These are phyloP conservation scores for Eclectus roratus DNA, from an alignment of 2,113 vertebrate genomes.

Conservation along the genomic window DNA sequence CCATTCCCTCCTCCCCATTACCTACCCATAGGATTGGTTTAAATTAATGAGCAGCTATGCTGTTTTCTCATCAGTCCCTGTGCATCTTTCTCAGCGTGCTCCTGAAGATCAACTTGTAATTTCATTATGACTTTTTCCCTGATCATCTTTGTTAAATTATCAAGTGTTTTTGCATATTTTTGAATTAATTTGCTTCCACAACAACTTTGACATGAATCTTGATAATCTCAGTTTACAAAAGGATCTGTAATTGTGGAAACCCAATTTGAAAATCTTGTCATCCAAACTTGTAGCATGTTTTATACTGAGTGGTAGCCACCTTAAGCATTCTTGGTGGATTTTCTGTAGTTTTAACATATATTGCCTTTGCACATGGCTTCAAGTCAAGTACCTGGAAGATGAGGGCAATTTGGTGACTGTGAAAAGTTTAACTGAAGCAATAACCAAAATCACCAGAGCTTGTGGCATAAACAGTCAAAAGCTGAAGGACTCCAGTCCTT, in stretches of 20 bases:
- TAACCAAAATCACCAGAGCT: not conserved
- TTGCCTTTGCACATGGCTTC: not conserved
- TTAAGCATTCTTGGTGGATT: not conserved
- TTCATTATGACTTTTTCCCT: not conserved
- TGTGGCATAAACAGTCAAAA: not conserved
- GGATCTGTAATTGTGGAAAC: not conserved
- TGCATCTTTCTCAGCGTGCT: not conserved
- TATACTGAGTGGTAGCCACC: not conserved
- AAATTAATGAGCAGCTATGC: not conserved
- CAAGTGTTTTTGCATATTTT: not conserved
- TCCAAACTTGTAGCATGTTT: not conserved
- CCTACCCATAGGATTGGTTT: not conserved
- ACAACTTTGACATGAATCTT: not conserved
- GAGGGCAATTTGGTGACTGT: accelerated
- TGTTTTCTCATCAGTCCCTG: not conserved
- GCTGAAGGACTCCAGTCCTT: not conserved
- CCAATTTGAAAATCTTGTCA: not conserved
- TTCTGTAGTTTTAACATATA: not conserved
- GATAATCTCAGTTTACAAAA: not conserved
- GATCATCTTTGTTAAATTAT: not conserved
- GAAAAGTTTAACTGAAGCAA: not conserved
- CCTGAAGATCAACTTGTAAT: not conserved
- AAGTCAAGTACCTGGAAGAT: not conserved
- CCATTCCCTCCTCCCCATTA: accelerated
- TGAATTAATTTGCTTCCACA: not conserved